Base-by-base conservation (phyloP, 2,888 invertebrate genomes). In the Diarsia brunnea region DNA sequence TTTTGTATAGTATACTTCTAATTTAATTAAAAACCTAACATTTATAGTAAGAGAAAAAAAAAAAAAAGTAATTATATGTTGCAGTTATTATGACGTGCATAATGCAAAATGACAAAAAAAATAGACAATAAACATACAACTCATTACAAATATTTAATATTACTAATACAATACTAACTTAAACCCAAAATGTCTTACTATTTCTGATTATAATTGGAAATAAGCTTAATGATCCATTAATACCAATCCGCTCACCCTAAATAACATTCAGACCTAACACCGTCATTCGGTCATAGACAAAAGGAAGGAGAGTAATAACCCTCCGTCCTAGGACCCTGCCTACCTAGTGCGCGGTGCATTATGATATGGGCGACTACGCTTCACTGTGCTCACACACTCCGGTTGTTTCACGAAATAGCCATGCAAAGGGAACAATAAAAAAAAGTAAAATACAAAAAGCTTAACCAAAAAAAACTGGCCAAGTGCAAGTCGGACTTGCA, bases 231-330 rank as follows among this genome's bases (percentile, higher is more conserved):
- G 73, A 55, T 70, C 78, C 38, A 69, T 66, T 66, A 74, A 71
- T 72, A 45, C 60, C 58, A 47, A 75, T 53, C 65, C 21, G 81
- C 75, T 75, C 27, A 65, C 68, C 69, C 65, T 75, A 69, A 75
- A 75, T 82, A 74, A 75, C 80, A 67, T 69, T 68, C 64, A 68
- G 51, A 65, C 58, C 61, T 70, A 67, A 67, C 73, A 53, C 64
- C 27, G 53, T 27, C 53, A 43, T 63, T 63, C 10, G 67, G 51
- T 24, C 31, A 55, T 79, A 78, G 80, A 79, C 74, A 79, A 78
- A 49, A 53, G 55, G n/a, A 74, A 74, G 78, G 78, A 67, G 78
- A 63, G 31, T 74, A 67, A 67, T 67, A 38, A 63, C 80, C 74
- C 80, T 67, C 24, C 55, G 67, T 58, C 49, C 49, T 71, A 64